Evolutionary conservation across 2,113 vertebrate genomes (phyloP).

Genomic region (Nothoprocta pentlandii): DNA sequence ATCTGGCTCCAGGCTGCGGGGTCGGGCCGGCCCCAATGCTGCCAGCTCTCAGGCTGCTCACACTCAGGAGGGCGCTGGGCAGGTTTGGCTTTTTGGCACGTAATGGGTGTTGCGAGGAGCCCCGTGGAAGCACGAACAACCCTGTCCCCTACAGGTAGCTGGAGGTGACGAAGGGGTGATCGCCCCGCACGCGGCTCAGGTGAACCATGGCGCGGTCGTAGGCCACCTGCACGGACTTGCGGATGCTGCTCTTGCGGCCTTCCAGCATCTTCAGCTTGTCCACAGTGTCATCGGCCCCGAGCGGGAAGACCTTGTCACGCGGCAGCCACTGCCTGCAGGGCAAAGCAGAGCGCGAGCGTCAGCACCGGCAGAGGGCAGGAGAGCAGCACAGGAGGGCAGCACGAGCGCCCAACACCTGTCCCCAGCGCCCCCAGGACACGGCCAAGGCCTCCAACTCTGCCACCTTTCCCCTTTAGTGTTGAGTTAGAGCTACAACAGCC

Average conservation of each 20-base stretch:
- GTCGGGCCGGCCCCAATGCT: background rate
- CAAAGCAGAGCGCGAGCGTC: background rate
- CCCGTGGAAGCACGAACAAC: background rate
- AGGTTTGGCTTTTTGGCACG: conserved; percentile 79
- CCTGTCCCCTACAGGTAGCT: conserved; percentile 83
- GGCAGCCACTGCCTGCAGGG: conserved; percentile 95
- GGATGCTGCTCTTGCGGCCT: conserved; percentile 95
- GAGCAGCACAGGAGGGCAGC: background rate
- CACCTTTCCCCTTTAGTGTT: background rate
- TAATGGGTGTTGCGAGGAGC: background rate
- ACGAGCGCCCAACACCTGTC: background rate
- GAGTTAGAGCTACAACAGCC: background rate
- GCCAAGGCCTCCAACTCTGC: background rate
- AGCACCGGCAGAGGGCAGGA: no score
- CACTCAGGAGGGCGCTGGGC: conserved; percentile 54
- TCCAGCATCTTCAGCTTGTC: conserved; percentile 98
- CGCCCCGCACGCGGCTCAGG: conserved; percentile 90
- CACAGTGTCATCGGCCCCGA: conserved; percentile 92
- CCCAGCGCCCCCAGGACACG: background rate
- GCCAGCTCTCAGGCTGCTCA: conserved; percentile 54
- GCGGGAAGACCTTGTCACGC: conserved; percentile 89
- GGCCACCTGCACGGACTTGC: conserved; percentile 97
- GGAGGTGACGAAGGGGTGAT: conserved; percentile 88
- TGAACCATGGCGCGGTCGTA: conserved; percentile 96
- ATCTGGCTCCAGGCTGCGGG: background rate